phyloP scores from a whole-genome alignment of 2,113 vertebrate genomes.

The Columba janthina region DNA sequence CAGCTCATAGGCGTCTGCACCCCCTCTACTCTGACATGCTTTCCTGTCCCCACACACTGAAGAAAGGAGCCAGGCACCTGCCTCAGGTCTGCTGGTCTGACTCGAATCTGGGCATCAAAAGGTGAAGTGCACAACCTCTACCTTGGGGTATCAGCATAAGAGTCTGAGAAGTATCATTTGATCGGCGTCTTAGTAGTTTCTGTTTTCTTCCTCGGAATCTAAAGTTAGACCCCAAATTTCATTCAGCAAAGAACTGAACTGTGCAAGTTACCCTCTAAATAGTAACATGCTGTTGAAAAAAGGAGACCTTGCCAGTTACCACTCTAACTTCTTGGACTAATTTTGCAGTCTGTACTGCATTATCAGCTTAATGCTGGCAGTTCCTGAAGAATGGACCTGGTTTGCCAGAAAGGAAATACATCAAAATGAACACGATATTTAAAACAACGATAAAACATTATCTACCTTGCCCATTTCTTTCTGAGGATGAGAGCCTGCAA shows the following conservation, averaged over 20 bases:
- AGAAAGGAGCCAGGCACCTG: neutral
- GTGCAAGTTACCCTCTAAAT: neutral
- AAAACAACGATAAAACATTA: neutral
- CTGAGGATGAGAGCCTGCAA: neutral
- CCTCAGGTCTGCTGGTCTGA: neutral
- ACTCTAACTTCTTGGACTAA: neutral
- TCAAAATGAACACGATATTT: neutral
- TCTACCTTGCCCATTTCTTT: neutral
- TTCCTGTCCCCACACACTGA: neutral
- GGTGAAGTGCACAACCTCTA: neutral
- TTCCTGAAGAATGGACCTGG: neutral
- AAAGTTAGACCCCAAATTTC: neutral
- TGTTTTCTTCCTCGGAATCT: neutral
- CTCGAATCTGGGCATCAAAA: rapidly evolving
- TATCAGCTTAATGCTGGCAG: neutral
- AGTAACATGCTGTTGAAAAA: neutral
- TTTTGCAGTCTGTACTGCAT: neutral
- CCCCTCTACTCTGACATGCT: neutral
- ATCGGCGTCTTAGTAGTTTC: neutral
- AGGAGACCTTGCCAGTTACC: neutral
- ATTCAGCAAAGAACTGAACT: neutral
- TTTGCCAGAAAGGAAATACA: neutral
- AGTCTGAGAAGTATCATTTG: neutral
- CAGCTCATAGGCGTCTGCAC: rapidly evolving
- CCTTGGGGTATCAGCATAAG: neutral